Evolutionary conservation across 2,888 invertebrate genomes (phyloP), one percentile per base, ranked within the genome.

Genomic region (Drosophila lacicola): DNA sequence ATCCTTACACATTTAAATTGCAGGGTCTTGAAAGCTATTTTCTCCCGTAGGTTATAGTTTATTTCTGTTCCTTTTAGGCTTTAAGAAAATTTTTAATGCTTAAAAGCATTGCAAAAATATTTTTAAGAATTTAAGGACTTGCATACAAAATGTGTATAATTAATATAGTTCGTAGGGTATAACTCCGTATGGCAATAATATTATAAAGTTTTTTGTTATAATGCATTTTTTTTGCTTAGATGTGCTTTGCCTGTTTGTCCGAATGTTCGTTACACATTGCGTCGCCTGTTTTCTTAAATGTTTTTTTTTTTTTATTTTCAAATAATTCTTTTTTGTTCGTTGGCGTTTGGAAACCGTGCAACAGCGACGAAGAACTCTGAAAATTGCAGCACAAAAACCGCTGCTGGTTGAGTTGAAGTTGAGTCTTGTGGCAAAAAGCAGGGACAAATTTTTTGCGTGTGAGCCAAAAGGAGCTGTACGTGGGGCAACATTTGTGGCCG

Each of bases 261-360:
- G 46, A 74, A 71, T 67, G 71, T 66, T 71, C 50, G 70, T 64
- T 74, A 61, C 56, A 74, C 70, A 63, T 74, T 78, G 63, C 60
- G 71, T 61, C 47, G 46, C 51, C 29, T 44, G 47, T 65, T 70
- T 73, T 61, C 55, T 29, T n/a, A 5, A 37, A 25, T 36, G n/a
- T 45, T 51, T 70, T 46, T 41, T 45, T 51, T 70, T 46, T 41
- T 61, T 45, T 54, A 42, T 65, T 17, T 17, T 42, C 39, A 42
- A 46, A 14, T n/a, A 45, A 37, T 54, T 54, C 69, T 62, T 62
- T 80, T 67, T 54, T 67, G 53, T 51, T 56, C 56, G 46, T 66
- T 79, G 77, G 83, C 82, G 75, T 83, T 86, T 86, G 70, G 84
- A 86, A 83, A 80, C 87, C 89, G 68, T 65, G 71, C 87, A 88